These are phyloP conservation scores for Callipepla squamata DNA, from an alignment of 2,113 vertebrate genomes.

Conservation along the genomic window DNA sequence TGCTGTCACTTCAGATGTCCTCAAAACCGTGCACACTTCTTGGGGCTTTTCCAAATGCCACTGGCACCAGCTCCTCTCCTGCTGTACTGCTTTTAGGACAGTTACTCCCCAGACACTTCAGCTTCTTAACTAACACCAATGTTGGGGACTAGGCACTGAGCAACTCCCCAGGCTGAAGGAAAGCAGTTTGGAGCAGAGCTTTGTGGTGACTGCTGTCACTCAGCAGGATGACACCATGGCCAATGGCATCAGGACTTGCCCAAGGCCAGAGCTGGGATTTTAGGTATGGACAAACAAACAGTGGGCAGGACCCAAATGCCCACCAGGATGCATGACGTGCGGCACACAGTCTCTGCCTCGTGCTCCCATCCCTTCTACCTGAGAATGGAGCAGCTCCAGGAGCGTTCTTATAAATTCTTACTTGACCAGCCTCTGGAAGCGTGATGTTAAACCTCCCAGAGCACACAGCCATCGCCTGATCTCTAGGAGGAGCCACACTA, in stretches of 20 bases:
- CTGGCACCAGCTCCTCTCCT: not conserved
- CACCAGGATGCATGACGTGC: fast-evolving
- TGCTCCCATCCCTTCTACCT: not conserved
- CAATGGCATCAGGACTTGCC: not conserved
- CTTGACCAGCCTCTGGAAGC: not conserved
- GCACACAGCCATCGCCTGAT: not conserved
- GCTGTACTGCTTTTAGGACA: not conserved
- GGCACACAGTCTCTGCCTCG: fast-evolving
- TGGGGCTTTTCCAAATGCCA: not conserved
- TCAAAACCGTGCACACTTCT: too few species aligned
- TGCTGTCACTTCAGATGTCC: not conserved
- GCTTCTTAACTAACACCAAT: not conserved
- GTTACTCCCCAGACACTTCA: not conserved
- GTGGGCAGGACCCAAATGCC: not conserved
- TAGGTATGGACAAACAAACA: not conserved
- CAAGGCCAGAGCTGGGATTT: not conserved
- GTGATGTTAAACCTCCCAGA: not conserved
- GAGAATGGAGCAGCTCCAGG: not conserved
- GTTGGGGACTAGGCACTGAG: not conserved
- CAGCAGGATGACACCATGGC: not conserved
- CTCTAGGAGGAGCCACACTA: not conserved
- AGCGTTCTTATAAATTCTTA: not conserved
- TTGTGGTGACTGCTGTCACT: fast-evolving
- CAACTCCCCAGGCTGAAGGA: not conserved
- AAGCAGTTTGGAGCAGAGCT: not conserved